Percentiles rank a stretch among this genome's conserved stretches.
Conservation (phyloP, 2,797 vertebrate species). For the Glyptemys insculpta region DNA sequence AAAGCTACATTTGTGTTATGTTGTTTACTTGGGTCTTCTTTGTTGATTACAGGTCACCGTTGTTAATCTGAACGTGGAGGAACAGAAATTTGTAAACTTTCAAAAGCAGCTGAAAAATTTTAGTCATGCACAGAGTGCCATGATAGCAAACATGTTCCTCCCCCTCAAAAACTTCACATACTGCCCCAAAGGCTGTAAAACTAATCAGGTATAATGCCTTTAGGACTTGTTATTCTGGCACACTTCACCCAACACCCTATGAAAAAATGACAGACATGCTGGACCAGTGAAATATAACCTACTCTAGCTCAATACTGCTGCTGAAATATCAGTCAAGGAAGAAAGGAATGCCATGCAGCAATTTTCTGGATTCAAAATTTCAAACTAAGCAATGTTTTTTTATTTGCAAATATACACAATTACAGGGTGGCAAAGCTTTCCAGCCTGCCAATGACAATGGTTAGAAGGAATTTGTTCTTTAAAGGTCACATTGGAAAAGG, state of each 20-base stretch:
- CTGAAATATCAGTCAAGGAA: not conserved
- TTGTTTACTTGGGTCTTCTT: not conserved
- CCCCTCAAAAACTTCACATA: not conserved
- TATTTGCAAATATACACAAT: not conserved
- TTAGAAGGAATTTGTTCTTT: not conserved
- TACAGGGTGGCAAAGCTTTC: not conserved
- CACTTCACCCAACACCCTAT: not conserved
- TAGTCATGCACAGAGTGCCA: not conserved
- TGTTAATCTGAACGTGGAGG: not conserved
- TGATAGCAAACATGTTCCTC: not conserved
- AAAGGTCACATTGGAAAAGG: not conserved
- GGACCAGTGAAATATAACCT: not conserved
- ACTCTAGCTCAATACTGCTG: not conserved
- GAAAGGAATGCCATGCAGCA: not conserved
- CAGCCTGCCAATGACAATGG: not conserved
- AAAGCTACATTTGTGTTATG: not conserved
- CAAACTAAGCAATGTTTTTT: not conserved
- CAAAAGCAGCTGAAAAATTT: not conserved
- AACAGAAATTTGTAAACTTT: not conserved
- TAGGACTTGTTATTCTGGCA: slow-evolving; percentile 4
- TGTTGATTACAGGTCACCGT: not conserved
- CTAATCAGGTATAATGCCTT: not conserved
- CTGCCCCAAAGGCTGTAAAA: slow-evolving; percentile 15
- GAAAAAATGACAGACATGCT: not conserved
- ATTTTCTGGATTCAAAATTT: not conserved